phyloP scores from a whole-genome alignment of 2,797 vertebrate genomes.

The Schizothorax lantsangensis region DNA sequence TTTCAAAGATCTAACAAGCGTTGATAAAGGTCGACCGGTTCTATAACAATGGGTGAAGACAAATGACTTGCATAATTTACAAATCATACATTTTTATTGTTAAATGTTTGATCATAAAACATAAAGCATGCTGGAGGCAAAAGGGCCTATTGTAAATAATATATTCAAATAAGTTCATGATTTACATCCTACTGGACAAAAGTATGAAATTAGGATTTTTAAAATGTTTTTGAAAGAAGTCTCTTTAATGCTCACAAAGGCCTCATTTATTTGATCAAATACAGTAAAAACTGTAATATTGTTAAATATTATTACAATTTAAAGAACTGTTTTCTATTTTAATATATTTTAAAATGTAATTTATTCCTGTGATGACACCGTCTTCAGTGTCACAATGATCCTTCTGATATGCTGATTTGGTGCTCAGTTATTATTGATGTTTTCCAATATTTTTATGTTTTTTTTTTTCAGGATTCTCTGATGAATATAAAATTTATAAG shows the following conservation, averaged over 20 bases:
- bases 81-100: background rate
- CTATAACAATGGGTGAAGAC: conserved; percentile 11
- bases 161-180: background rate
- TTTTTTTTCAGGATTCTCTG: background rate
- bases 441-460: background rate
- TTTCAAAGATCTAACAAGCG: conserved; percentile 35
- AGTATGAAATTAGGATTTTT: too few species aligned
- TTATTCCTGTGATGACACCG: background rate
- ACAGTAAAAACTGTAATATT: background rate
- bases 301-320: background rate
- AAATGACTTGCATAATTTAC: background rate
- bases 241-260: background rate
- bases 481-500: background rate
- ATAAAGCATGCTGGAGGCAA: background rate
- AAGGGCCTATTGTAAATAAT: background rate
- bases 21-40: conserved; percentile 15
- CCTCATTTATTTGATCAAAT: background rate
- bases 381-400: background rate
- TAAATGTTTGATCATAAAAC: background rate
- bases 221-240: background rate
- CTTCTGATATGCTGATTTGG: background rate
- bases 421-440: background rate
- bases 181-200: too few species aligned
- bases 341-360: background rate
- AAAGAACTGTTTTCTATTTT: background rate